Conservation (phyloP, 2,797 vertebrate species). For the Peromyscus melanophrys region DNA sequence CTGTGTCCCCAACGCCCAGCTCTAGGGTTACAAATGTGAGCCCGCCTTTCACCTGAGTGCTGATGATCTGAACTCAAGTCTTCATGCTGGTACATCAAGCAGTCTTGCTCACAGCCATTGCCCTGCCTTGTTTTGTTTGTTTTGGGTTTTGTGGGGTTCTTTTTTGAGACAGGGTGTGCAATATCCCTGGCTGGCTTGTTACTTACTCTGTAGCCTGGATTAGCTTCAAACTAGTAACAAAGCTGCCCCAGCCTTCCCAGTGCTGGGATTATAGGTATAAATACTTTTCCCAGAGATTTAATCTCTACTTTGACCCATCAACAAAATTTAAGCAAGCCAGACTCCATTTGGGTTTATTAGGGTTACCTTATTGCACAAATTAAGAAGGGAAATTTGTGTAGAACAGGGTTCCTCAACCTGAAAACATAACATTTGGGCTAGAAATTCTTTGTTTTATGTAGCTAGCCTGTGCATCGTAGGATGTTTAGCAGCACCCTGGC, state of each 20-base stretch:
- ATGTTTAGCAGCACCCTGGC: background rate
- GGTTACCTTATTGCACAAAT: background rate
- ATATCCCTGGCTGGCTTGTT: background rate
- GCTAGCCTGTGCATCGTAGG: background rate
- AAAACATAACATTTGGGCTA: background rate
- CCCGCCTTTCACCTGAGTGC: background rate
- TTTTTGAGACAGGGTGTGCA: background rate
- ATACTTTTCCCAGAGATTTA: conserved; percentile 31
- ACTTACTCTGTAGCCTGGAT: background rate
- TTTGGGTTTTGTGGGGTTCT: background rate
- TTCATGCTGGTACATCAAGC: background rate
- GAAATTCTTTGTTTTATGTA: background rate
- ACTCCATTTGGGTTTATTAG: conserved; percentile 47
- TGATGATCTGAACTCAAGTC: background rate
- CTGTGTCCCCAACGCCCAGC: too few species aligned
- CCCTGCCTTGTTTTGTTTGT: too few species aligned
- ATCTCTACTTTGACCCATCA: conserved; percentile 56
- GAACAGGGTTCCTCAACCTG: conserved; percentile 58
- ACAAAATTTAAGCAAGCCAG: conserved; percentile 28
- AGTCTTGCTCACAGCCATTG: background rate
- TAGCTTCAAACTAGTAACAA: background rate
- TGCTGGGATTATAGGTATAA: background rate
- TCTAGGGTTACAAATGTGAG: background rate
- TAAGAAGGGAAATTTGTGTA: conserved; percentile 15
- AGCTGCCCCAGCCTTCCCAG: background rate